These are phyloP conservation scores for Tigriopus californicus DNA, from an alignment of 2,888 invertebrate genomes.

Conservation along the genomic window DNA sequence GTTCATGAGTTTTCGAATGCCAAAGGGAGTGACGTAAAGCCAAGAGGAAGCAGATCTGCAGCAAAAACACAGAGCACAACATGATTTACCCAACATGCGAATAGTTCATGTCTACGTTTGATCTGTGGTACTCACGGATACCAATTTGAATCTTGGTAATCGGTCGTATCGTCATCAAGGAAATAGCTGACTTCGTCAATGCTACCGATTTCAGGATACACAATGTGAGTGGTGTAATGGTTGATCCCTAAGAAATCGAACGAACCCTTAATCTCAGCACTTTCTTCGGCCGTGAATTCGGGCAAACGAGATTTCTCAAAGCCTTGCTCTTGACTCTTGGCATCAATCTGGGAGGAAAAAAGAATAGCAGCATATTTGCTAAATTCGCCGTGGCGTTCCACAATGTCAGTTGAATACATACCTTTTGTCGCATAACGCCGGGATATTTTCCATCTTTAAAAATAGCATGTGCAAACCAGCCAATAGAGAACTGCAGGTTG, in stretches of 20 bases:
- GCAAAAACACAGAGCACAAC: no score
- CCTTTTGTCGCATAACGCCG: not conserved
- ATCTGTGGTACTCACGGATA: slow-evolving; percentile 23
- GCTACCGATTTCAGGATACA: not conserved
- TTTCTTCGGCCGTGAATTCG: slow-evolving; percentile 3
- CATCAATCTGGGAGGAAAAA: not conserved
- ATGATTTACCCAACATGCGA: no score
- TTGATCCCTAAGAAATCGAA: slow-evolving; percentile 8
- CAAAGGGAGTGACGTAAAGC: slow-evolving; percentile 29
- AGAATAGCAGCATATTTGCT: not conserved
- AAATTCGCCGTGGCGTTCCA: no score
- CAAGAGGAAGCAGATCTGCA: slow-evolving; percentile 30
- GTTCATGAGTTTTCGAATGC: not conserved
- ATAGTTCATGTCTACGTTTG: no score
- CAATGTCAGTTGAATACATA: not conserved
- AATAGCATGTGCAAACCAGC: slow-evolving; percentile 10
- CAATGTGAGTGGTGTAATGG: not conserved
- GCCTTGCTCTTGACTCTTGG: not conserved
- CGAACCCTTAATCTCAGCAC: not conserved
- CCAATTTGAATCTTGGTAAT: slow-evolving; percentile 33
- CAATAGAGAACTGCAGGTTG: not conserved
- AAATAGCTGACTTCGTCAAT: not conserved
- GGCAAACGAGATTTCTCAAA: slow-evolving; percentile 9
- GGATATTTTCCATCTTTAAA: slow-evolving; percentile 12
- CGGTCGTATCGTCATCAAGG: slow-evolving; percentile 28